These are phyloP conservation scores for Mustelus asterias DNA, from an alignment of 2,113 vertebrate species.

Conservation along the genomic window DNA sequence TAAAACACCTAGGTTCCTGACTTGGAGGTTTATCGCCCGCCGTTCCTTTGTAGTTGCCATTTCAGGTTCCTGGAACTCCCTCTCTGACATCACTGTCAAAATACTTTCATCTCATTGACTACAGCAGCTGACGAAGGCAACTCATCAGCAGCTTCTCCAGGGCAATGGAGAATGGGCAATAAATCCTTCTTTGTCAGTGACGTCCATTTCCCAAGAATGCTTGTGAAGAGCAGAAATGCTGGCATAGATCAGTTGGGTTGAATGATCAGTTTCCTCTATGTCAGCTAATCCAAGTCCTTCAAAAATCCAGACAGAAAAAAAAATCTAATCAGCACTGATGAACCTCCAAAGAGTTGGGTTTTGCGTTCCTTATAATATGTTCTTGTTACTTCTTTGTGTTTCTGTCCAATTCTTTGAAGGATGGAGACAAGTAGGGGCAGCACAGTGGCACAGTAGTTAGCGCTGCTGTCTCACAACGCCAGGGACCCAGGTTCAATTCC, in stretches of 20 bases:
- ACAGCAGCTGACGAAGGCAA: background rate
- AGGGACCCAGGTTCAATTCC: too few species aligned
- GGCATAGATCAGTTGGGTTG: background rate
- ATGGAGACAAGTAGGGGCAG: background rate
- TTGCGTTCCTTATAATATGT: background rate
- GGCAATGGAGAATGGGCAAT: background rate
- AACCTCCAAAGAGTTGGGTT: background rate
- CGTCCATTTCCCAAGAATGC: background rate
- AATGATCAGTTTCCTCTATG: background rate
- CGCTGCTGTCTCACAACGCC: too few species aligned
- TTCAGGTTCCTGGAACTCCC: too few species aligned
- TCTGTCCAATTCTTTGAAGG: background rate
- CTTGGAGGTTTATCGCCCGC: too few species aligned
- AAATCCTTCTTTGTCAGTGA: background rate
- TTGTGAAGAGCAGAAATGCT: background rate
- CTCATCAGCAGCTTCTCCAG: background rate
- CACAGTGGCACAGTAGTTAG: too few species aligned
- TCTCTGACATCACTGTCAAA: too few species aligned
- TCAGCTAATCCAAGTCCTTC: background rate
- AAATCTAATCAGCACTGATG: background rate
- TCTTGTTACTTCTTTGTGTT: background rate
- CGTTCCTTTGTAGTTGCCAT: too few species aligned
- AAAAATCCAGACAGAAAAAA: background rate
- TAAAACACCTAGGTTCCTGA: too few species aligned
- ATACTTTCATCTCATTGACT: background rate